These are phyloP conservation scores for Morelia viridis DNA, from an alignment of 2,797 vertebrate species.

Conservation along the genomic window DNA sequence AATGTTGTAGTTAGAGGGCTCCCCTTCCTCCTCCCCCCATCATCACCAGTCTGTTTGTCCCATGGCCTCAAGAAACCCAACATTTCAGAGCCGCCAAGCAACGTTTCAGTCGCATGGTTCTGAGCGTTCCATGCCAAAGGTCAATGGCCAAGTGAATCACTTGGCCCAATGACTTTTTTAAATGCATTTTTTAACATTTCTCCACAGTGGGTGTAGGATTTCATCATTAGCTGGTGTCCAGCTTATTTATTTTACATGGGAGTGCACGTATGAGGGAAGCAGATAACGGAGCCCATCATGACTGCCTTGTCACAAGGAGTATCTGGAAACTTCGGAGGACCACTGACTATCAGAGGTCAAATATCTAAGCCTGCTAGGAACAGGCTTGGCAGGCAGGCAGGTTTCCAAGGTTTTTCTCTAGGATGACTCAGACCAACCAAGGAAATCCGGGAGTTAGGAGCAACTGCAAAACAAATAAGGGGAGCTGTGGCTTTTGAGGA, in stretches of 20 bases:
- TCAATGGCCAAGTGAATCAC: neutral
- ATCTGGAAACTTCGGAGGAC: neutral
- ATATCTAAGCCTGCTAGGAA: neutral
- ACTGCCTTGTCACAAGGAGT: neutral
- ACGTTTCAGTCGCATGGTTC: neutral
- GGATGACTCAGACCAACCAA: neutral
- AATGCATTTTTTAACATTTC: neutral
- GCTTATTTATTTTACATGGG: neutral
- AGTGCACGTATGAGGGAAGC: neutral
- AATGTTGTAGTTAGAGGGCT: neutral
- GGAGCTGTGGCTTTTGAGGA: neutral
- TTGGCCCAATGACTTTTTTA: neutral
- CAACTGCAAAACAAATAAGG: neutral
- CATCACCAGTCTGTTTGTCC: neutral
- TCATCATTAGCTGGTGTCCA: neutral
- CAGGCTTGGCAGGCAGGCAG: neutral
- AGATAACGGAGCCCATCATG: neutral
- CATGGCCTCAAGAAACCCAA: neutral
- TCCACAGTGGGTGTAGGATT: neutral
- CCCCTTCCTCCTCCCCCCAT: neutral
- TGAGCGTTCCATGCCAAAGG: neutral
- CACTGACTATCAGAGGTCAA: accelerated
- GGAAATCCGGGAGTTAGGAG: slow-evolving; percentile 17
- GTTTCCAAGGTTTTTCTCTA: neutral
- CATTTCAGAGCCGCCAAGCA: neutral